Percentiles rank a stretch among this genome's conserved stretches.
Evolutionary conservation across 2,888 invertebrate species (phyloP).

Genomic region (Acronicta aceris): DNA sequence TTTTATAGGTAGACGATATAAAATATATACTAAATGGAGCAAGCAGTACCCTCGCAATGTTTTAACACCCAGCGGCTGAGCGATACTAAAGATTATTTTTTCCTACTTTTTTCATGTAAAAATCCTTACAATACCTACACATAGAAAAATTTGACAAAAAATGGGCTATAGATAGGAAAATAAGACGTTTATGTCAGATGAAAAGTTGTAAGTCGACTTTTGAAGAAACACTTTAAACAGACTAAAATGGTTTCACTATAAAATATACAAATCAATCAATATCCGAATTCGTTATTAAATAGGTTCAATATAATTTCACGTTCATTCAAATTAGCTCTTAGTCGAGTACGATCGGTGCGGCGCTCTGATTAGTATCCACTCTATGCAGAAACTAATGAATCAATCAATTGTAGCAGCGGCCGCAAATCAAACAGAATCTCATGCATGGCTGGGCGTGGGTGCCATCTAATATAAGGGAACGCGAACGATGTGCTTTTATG

Average conservation of each 20-base stretch:
- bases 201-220: too few species aligned
- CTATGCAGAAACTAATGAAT: constrained; percentile 47
- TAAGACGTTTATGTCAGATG: too few species aligned
- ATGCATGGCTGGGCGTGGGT: constrained; percentile 32
- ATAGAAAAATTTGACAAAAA: too few species aligned
- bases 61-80: too few species aligned
- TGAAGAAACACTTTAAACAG: too few species aligned
- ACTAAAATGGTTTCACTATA: too few species aligned
- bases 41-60: neutral
- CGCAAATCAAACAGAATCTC: constrained; percentile 43
- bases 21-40: neutral
- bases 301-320: neutral
- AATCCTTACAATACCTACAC: too few species aligned
- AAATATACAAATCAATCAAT: too few species aligned
- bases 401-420: constrained; percentile 35
- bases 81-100: too few species aligned
- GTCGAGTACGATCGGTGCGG: neutral
- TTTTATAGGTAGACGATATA: neutral
- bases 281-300: neutral
- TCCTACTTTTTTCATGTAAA: too few species aligned
- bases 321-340: neutral
- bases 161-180: too few species aligned
- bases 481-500: neutral
- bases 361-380: constrained; percentile 25
- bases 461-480: constrained; percentile 12